Evolutionary conservation across 2,797 vertebrate species (phyloP), one percentile per base, ranked within the genome.

Genomic region (Octomys mimax): DNA sequence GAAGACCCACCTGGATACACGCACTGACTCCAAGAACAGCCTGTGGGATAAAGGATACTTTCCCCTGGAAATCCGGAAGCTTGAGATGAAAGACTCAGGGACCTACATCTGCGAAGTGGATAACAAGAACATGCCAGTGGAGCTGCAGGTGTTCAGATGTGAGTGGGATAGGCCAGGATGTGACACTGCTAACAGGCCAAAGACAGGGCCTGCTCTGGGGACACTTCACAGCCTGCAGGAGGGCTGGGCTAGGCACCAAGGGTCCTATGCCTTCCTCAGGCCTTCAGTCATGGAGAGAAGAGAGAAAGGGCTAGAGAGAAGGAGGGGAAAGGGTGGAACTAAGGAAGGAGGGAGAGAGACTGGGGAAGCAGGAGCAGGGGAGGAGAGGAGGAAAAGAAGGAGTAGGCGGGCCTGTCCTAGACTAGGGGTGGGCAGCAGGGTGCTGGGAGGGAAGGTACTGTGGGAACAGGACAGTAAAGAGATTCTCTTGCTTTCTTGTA

Each of bases 81-180:
- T 98, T 86, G 54, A 31, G 49, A 28, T 97, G 33, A 64, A 95
- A 0, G 93, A 98, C 0, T 95, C 98, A 0, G 98, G 95, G 11
- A 59, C 0, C 85, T 99, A 99, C 89, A 85, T 36, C 79, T 99
- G 98, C 83, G 82, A 91, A 59, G 92, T 71, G 0, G 57, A 5
- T 0, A 54, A 18, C 11, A 1, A 0, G 64, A 94, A 0, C 6
- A 64, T 9, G 0, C 57, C 0, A 6, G 96, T 98, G 78, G 90
- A 97, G 0, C 54, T 99, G 88, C 91, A 85, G 22, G 62, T 98
- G 73, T 96, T 98, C 12, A 11, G 83, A 83, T 2, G 98, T 99
- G 96, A 98, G 98, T 96, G 33, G 61, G 57, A 39, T 21, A 26
- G 22, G 24, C 52, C 46, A 28, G 64, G 54, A 18, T 2, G 4